phyloP scores from a whole-genome alignment of 2,113 vertebrate species.

The Mesembrinibis cayennensis region DNA sequence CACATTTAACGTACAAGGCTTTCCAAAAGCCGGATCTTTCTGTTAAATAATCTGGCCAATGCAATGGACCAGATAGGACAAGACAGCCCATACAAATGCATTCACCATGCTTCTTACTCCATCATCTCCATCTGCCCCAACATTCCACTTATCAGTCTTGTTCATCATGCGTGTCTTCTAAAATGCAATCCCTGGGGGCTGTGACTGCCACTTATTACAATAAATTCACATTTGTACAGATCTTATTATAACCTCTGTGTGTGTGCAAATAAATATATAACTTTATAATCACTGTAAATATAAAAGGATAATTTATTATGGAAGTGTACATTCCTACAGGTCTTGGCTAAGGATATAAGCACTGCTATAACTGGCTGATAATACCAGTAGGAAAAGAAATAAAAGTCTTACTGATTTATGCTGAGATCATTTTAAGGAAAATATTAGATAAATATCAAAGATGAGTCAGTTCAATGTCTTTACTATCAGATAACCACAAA shows the following conservation, averaged over 20 bases:
- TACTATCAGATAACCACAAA: not conserved
- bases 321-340: not conserved
- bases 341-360: not conserved
- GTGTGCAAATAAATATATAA: not conserved
- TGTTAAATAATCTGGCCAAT: not conserved
- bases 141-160: not conserved
- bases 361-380: not conserved
- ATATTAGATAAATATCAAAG: not conserved
- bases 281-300: not conserved
- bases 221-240: not conserved
- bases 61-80: not conserved
- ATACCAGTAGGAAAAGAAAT: not conserved
- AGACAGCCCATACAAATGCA: not conserved
- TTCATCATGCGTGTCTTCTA: not conserved
- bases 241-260: not conserved
- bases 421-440: not conserved
- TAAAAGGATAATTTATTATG: not conserved
- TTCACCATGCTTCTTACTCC: not conserved
- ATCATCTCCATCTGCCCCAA: not conserved
- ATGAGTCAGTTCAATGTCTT: not conserved
- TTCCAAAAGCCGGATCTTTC: not conserved
- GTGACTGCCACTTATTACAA: not conserved
- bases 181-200: not conserved
- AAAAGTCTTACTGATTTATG: not conserved
- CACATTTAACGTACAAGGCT: not conserved